phyloP scores from a whole-genome alignment of 1,140 invertebrate genomes.

The Drosophila simulans region DNA sequence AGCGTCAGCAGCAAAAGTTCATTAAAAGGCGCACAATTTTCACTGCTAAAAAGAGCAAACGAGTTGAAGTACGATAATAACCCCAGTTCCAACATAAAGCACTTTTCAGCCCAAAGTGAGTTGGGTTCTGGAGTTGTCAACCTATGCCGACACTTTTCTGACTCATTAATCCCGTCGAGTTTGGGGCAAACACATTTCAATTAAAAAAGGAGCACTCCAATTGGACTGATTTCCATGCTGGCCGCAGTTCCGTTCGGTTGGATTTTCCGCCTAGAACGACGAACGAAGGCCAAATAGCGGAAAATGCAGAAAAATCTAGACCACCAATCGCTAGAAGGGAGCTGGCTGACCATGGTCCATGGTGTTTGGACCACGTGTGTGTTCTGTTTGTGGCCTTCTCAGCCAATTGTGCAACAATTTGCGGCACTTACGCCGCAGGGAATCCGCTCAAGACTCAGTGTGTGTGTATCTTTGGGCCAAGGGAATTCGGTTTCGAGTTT shows the following conservation, averaged over 20 bases:
- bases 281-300: conserved; percentile 27
- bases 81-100: conserved; percentile 16
- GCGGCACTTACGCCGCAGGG: conserved; percentile 58
- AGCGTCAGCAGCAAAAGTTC: conserved; percentile 56
- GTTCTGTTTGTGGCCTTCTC: conserved; percentile 19
- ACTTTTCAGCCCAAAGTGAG: conserved; percentile 22
- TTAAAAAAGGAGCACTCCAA: conserved; percentile 28
- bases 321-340: conserved; percentile 23
- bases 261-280: conserved; percentile 9
- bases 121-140: conserved; percentile 42
- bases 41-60: conserved; percentile 31
- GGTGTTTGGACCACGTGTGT: conserved; percentile 14
- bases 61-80: conserved; percentile 7
- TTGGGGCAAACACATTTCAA: conserved; percentile 36
- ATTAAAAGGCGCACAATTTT: conserved; percentile 53
- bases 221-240: conserved; percentile 14
- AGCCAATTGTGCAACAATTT: conserved; percentile 71
- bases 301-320: conserved; percentile 37
- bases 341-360: conserved; percentile 26
- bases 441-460: conserved; percentile 10
- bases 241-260: conserved; percentile 18
- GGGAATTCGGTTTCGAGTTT: conserved; percentile 26
- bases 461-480: conserved; percentile 18
- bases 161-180: conserved; percentile 62
- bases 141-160: conserved; percentile 70